Evolutionary conservation across 2,113 vertebrate genomes (phyloP).

Genomic region (Plotosus lineatus): DNA sequence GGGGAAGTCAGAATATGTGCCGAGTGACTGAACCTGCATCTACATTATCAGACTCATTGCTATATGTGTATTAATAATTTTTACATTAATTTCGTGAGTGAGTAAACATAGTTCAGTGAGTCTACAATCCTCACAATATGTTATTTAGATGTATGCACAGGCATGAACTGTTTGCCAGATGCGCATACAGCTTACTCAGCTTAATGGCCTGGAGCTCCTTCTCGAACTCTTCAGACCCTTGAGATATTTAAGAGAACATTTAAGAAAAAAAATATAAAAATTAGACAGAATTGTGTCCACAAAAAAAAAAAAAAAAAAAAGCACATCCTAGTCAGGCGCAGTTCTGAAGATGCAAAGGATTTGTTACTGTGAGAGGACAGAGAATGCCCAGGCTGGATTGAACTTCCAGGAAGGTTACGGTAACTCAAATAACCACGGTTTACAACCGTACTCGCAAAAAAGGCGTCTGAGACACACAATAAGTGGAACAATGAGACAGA

Average conservation of each 20-base stretch:
- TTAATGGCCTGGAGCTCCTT: background rate
- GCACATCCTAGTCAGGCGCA: background rate
- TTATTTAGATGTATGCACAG: background rate
- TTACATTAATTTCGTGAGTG: background rate
- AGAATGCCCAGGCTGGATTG: background rate
- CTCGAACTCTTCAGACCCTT: background rate
- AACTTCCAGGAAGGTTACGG: background rate
- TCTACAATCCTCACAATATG: background rate
- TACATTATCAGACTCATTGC: background rate
- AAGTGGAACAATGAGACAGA: background rate
- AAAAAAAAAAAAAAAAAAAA: background rate
- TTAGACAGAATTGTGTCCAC: background rate
- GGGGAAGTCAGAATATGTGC: background rate
- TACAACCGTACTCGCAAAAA: background rate
- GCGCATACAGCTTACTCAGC: background rate
- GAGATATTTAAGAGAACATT: constrained; percentile 3
- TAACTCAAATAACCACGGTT: background rate
- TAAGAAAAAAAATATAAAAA: no score
- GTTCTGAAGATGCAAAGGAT: background rate
- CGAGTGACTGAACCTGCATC: background rate
- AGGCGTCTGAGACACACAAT: background rate
- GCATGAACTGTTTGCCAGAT: background rate
- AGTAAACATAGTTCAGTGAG: background rate
- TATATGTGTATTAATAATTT: background rate
- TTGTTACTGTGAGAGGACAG: background rate